Base-by-base conservation (phyloP, 2,113 vertebrate species). In the Bolborhynchus lineola region DNA sequence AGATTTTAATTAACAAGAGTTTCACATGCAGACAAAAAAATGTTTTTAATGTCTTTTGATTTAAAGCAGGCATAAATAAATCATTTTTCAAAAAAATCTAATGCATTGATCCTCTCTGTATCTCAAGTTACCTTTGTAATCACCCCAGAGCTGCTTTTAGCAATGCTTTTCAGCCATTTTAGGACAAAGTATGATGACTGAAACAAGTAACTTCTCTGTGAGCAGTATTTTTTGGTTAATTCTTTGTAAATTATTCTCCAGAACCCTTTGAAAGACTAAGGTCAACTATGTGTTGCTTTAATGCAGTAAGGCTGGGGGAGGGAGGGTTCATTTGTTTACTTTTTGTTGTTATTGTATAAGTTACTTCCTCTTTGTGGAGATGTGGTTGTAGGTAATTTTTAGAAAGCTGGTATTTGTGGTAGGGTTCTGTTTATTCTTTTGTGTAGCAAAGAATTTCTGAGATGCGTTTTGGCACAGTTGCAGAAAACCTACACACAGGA, bases 1-100 rank as follows among this genome's bases (percentile, higher is more conserved):
- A 94, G 59, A 57, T 94, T 82, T 88, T 95, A 94, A 94, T 90
- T 95, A 94, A 92, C 57, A 92, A 42, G 53, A 86, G 69, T 69
- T 90, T 83, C 62, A 44, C 21, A 46, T 33, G n/a, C 20, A 57
- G 19, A 55, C 7, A 31, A 11, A 60, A 80, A 69, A 62, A 49
- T 42, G 5, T 82, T 93, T 86, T 81, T 57, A 67, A 72, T 89
- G 25, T 90, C 71, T 93, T 94, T 57, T 57, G 17, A 59, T 37
- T 78, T 95, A 52, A 26, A 63, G 41, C n/a, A 86, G 85, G 35
- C 25, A 47, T 82, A 23, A 94, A 80, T 88, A 96, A 93, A 88
- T 93, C 35, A 21, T 50, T 31, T 86, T 92, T 90, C 44, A 74
- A 39, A 88, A 64, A 86, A 41, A 88, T 91, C 18, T 59, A 57